Conservation (phyloP, 2,113 vertebrate genomes). For the Embiotoca jacksoni region DNA sequence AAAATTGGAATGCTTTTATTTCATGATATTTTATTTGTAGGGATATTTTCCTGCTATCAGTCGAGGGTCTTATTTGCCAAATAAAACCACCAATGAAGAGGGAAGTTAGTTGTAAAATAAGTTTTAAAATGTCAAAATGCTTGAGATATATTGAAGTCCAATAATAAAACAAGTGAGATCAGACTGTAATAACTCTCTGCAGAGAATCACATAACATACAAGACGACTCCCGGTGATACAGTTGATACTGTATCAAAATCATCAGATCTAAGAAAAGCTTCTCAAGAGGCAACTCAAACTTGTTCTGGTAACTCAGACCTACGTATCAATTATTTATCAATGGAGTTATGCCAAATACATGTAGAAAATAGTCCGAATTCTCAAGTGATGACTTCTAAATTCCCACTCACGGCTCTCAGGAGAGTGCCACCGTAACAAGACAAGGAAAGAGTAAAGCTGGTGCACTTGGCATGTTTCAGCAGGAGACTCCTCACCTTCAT, state of each 20-base stretch:
- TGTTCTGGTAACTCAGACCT: slow-evolving; percentile 43
- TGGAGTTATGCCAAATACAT: neutral
- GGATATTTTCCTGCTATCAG: no score
- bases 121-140: neutral
- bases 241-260: slow-evolving; percentile 51
- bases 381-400: no score
- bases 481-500: neutral
- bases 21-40: no score
- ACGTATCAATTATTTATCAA: slow-evolving; percentile 49
- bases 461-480: slow-evolving; percentile 28
- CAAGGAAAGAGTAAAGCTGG: no score
- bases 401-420: no score
- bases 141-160: slow-evolving; percentile 12
- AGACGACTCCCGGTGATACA: neutral
- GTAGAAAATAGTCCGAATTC: no score
- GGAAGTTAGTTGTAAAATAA: slow-evolving; percentile 7
- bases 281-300: slow-evolving; percentile 34
- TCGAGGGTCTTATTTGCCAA: no score
- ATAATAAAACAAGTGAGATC: slow-evolving; percentile 29
- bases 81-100: neutral
- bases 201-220: slow-evolving; percentile 58
- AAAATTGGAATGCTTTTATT: no score
- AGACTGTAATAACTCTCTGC: slow-evolving; percentile 26
- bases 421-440: no score
- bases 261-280: slow-evolving; percentile 45